A percentile compares a stretch with the other conserved stretches of the same genome.
Evolutionary conservation across 2,113 vertebrate species (phyloP).

Genomic region (Platanista minor): DNA sequence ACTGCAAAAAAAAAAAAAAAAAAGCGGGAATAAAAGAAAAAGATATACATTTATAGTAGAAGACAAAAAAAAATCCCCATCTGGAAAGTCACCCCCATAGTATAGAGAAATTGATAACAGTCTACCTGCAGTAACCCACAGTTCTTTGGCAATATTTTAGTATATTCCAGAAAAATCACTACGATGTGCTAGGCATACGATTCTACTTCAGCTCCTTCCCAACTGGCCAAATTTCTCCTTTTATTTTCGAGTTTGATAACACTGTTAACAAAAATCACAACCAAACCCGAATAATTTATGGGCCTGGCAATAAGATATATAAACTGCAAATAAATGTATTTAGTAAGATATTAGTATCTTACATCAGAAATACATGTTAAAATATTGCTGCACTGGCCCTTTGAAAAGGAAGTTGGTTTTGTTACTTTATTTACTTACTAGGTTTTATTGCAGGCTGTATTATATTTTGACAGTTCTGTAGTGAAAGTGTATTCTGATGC

Average conservation of each 20-base stretch:
- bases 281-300: constrained; percentile 8
- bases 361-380: constrained; percentile 33
- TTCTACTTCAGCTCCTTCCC: neutral
- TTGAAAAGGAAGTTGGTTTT: constrained; percentile 48
- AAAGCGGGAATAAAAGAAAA: neutral
- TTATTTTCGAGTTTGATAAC: constrained; percentile 47
- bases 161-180: neutral
- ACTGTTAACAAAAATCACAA: constrained; percentile 32
- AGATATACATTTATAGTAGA: neutral
- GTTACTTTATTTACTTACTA: constrained; percentile 65
- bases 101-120: neutral
- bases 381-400: constrained; percentile 28
- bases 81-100: neutral
- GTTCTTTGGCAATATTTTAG: neutral
- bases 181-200: neutral
- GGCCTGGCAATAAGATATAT: neutral
- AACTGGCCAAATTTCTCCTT: neutral
- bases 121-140: neutral
- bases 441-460: constrained; percentile 49
- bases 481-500: constrained; percentile 49
- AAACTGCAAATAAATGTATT: constrained; percentile 37
- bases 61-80: neutral
- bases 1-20: no score
- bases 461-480: constrained; percentile 61
- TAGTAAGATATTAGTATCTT: constrained; percentile 44